Base-by-base conservation (phyloP, 2,113 vertebrate species). In the Tachysurus vachellii region DNA sequence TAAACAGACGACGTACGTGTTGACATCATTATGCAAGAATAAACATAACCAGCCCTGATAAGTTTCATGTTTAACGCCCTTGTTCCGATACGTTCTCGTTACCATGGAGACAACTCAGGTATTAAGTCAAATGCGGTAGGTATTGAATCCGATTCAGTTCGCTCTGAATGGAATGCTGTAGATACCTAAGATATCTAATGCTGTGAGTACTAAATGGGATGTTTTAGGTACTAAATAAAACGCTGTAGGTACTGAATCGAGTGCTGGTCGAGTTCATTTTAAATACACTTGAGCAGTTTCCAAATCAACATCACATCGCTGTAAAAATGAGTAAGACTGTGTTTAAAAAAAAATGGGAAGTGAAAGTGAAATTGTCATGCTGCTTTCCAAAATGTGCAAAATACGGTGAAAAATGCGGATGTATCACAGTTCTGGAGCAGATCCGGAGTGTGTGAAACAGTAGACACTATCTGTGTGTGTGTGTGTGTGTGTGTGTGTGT, bases 401-500 rank as follows among this genome's bases (percentile, higher is more conserved):
- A 80, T 56, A 21, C 53, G 56, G 76, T 21, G 50, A 80, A 36
- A 79, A 79, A 79, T 79, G 50, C 26, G n/a, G 76, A 56, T 42
- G 17, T 54, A 80, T 80, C 54, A 59, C 28, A 36, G 8, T 57
- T 80, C 77, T 28, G 28, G 77, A 59, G 54, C 77, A 59, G 54
- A 42, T 80, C 54, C 17, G 28, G 28, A 80, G 77, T 80, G 77
- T 80, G 54, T 80, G 77, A 80, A 80, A 80, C 28, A 47, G 12
- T 50, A 50, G 11, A 14, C 7, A 14, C 21, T 28, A 10, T 50
- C 10, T 47, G 21, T 75, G 21, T 75, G 71, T 75, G 71, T 75
- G 71, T 75, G 71, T 75, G 71, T 44, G n/a, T 70, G 66, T 31
- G 66, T 71, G 70, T 73, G 70, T 75, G 71, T 75, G 73, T 76